A percentile compares a stretch with the other conserved stretches of the same genome.
These are phyloP conservation scores for Halcyon malimbica DNA, from an alignment of 2,113 vertebrate species.

Conservation along the genomic window DNA sequence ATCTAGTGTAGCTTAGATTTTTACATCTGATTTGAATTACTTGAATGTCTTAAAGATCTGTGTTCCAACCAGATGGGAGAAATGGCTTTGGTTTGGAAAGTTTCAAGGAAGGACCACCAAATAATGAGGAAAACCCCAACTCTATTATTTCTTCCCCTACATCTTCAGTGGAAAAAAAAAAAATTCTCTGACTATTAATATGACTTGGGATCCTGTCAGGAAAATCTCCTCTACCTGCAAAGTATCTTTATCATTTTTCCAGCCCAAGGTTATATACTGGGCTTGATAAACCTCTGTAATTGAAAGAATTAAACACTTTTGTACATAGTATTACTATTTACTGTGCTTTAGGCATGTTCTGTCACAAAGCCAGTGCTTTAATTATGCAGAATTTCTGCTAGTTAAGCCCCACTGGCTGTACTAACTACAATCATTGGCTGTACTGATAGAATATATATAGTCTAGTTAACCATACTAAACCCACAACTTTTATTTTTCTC, in stretches of 20 bases:
- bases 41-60: constrained; percentile 54
- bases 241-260: background rate
- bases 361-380: constrained; percentile 1
- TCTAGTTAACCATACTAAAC: background rate
- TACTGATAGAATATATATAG: background rate
- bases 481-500: background rate
- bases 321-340: background rate
- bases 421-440: background rate
- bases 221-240: background rate
- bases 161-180: constrained; percentile 1
- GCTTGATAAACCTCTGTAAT: background rate
- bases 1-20: constrained; percentile 43
- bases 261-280: background rate
- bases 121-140: constrained; percentile 18
- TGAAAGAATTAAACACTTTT: background rate
- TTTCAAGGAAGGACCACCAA: constrained; percentile 52
- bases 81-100: constrained; percentile 57
- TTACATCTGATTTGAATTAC: constrained; percentile 70
- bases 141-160: background rate
- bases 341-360: background rate
- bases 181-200: background rate
- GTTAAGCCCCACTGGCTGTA: background rate
- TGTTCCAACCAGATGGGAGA: constrained; percentile 58
- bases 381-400: background rate
- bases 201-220: background rate